Percentiles rank a stretch among this genome's conserved stretches.
Conservation (phyloP, 2,797 vertebrate species). For the Prionace glauca region DNA sequence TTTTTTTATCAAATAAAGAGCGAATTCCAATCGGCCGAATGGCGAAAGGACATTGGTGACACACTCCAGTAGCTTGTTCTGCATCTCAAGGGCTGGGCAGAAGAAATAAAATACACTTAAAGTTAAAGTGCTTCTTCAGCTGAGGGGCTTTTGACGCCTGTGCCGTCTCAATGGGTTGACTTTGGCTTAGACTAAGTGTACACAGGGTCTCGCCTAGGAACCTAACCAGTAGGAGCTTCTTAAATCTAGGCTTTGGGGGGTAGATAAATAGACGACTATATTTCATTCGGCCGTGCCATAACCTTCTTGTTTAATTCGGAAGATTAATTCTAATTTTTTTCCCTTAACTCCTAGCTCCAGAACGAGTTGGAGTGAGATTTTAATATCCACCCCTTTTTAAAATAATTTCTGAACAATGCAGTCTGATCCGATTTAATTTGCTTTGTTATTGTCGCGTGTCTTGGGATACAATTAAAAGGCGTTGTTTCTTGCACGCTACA, state of each 20-base stretch:
- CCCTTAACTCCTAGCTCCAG: too few species aligned
- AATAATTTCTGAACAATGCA: too few species aligned
- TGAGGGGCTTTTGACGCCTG: constrained; percentile 62
- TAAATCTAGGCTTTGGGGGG: not conserved
- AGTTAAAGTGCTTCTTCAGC: constrained; percentile 68
- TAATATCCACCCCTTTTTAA: not conserved
- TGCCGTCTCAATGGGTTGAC: constrained; percentile 51
- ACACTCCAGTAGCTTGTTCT: not conserved
- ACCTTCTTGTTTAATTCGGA: not conserved
- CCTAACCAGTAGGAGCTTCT: constrained; percentile 48
- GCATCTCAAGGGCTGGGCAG: constrained; percentile 59
- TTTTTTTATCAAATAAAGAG: not conserved
- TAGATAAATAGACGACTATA: constrained; percentile 34
- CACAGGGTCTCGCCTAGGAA: constrained; percentile 46
- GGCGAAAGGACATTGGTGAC: not conserved
- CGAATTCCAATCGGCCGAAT: not conserved
- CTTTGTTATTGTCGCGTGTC: too few species aligned
- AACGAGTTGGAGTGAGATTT: not conserved
- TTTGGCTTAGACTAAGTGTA: constrained; percentile 49
- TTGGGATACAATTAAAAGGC: too few species aligned
- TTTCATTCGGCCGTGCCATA: not conserved
- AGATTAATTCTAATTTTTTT: not conserved
- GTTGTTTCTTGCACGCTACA: too few species aligned
- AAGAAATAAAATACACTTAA: constrained; percentile 60
- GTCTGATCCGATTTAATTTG: too few species aligned